Evolutionary conservation across 2,888 invertebrate species (phyloP), one percentile per base, ranked within the genome.

Genomic region (Dendrolimus houi): DNA sequence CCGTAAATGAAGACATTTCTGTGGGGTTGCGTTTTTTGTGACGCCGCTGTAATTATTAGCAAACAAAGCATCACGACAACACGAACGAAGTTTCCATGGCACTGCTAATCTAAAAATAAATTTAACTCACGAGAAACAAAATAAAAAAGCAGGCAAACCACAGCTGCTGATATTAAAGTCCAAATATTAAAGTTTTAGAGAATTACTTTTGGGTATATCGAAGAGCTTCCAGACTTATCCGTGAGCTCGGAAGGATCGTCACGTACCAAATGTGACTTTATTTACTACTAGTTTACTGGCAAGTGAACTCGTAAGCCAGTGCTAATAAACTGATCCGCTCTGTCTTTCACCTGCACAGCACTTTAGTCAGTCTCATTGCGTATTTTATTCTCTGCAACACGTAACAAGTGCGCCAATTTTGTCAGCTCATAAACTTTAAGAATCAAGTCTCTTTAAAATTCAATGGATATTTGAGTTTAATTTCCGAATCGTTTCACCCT

Each of bases 241-340:
- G 47, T 12, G 47, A 47, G 47, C 47, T 47, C 12, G 9, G 47
- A 63, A 61, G 61, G 68, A 67, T 68, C 67, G 69, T 70, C 71
- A 70, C 71, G 72, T 68, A 59, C 63, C 59, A 67, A 75, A 80
- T 74, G 71, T 74, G 71, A 70, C 72, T 75, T 76, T 78, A 80
- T 79, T 78, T 79, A 81, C 74, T 67, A 60, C 62, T 58, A 59
- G 70, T 81, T 83, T 82, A 83, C 77, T 75, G 76, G 77, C 75
- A 74, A 71, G 77, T 68, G 77, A 67, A 68, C 79, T 83, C 81
- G 81, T 83, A 81, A 81, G 76, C 62, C 65, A 65, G 58, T 61
- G 67, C 64, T 80, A 80, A 77, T 81, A 82, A 82, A 83, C 75
- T 68, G 62, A 56, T 59, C 60, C 59, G 62, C 59, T 56, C 63